Conservation (phyloP, 2,888 invertebrate genomes). For the Sinelater perroti region DNA sequence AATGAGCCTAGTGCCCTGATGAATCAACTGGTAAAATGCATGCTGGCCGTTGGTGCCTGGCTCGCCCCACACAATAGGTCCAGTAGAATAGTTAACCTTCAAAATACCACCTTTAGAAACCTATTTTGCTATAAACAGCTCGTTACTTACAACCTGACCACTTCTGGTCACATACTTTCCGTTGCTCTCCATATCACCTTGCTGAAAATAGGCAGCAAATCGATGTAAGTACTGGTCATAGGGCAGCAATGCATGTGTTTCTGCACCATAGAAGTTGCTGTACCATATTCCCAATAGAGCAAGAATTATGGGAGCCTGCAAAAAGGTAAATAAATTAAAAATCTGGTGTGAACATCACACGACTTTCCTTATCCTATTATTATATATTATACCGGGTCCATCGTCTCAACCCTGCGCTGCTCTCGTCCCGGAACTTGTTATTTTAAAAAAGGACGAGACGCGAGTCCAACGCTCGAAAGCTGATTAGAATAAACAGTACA, state of each 20-base stretch:
- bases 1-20: conserved; percentile 87
- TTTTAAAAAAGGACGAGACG: no score
- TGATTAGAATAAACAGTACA: no score
- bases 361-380: no score
- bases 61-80: conserved; percentile 96
- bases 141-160: conserved; percentile 65
- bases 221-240: conserved; percentile 99
- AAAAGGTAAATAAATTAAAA: no score
- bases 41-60: conserved; percentile 99
- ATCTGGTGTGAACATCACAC: no score
- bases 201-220: conserved; percentile 99
- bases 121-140: conserved; percentile 39
- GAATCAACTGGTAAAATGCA: conserved; percentile 99
- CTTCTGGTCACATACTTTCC: conserved; percentile 90
- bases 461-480: no score
- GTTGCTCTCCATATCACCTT: conserved; percentile 99
- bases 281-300: conserved; percentile 86
- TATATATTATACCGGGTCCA: no score
- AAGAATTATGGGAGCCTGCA: conserved; percentile 7
- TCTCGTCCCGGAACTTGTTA: no score
- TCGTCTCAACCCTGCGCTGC: no score
- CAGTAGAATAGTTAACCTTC: conserved; percentile 68
- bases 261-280: conserved; percentile 91
- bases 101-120: conserved; percentile 4
- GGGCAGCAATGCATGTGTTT: conserved; percentile 95